phyloP scores from a whole-genome alignment of 2,888 invertebrate species.

The Leptinotarsa peninsularis region DNA sequence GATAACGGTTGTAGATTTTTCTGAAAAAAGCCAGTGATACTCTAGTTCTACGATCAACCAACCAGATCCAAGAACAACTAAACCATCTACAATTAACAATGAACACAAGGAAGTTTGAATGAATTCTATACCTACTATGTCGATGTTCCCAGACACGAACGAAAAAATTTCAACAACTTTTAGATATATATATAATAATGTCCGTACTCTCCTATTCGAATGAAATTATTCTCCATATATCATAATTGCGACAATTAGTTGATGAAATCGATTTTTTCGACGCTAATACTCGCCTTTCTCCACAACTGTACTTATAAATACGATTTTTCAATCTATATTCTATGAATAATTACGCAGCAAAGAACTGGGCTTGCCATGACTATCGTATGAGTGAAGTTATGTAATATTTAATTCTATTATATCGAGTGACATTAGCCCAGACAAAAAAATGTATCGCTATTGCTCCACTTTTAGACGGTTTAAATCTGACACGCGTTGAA shows the following conservation, averaged over 20 bases:
- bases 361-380: constrained; percentile 34
- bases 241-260: constrained; percentile 6
- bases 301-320: constrained; percentile 36
- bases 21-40: too few species aligned
- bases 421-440: constrained; percentile 10
- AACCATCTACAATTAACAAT: too few species aligned
- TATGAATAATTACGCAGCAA: constrained; percentile 48
- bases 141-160: too few species aligned
- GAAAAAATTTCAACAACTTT: too few species aligned
- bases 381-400: constrained; percentile 32
- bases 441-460: constrained; percentile 12
- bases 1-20: too few species aligned
- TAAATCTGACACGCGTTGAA: neutral
- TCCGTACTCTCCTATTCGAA: neutral
- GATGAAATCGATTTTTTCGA: constrained; percentile 31
- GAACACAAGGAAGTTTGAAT: too few species aligned
- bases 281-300: constrained; percentile 41
- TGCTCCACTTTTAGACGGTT: neutral
- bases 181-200: neutral
- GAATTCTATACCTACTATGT: too few species aligned
- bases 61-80: too few species aligned
- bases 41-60: too few species aligned
- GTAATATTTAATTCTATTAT: constrained; percentile 35
- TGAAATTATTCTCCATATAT: neutral
- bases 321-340: constrained; percentile 55